These are phyloP conservation scores for Tragelaphus imberbis DNA, from an alignment of 2,113 vertebrate genomes.

Conservation along the genomic window DNA sequence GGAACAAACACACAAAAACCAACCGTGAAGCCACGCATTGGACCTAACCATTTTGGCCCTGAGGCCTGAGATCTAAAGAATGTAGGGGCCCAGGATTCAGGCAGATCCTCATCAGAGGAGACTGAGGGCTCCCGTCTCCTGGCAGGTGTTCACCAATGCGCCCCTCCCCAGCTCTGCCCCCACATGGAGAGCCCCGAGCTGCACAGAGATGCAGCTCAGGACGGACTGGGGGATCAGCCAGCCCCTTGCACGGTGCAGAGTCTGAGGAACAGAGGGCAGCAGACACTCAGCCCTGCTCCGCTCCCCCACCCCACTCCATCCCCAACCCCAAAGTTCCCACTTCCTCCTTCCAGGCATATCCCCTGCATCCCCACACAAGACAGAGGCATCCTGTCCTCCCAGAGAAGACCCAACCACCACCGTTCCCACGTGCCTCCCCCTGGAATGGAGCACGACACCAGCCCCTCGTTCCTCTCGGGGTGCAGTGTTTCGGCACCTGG, in stretches of 20 bases:
- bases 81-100: background rate
- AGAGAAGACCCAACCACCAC: background rate
- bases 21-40: accelerated
- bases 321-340: background rate
- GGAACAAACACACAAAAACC: background rate
- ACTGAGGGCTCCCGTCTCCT: accelerated
- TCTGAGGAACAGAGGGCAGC: background rate
- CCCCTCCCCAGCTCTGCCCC: background rate
- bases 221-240: background rate
- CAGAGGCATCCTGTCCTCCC: too few relatives aligned
- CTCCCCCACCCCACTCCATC: background rate
- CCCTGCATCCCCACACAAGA: background rate
- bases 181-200: accelerated
- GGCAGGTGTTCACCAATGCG: accelerated
- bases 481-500: accelerated
- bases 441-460: accelerated
- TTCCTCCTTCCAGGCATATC: background rate
- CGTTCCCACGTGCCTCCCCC: accelerated
- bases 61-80: background rate
- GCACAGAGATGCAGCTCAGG: background rate
- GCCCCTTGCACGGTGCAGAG: too few relatives aligned
- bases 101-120: background rate
- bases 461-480: accelerated
- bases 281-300: background rate
- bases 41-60: background rate